Percentiles rank a stretch among this genome's conserved stretches.
Conservation (phyloP, 2,797 vertebrate species). For the Cyprinodon diabolis region DNA sequence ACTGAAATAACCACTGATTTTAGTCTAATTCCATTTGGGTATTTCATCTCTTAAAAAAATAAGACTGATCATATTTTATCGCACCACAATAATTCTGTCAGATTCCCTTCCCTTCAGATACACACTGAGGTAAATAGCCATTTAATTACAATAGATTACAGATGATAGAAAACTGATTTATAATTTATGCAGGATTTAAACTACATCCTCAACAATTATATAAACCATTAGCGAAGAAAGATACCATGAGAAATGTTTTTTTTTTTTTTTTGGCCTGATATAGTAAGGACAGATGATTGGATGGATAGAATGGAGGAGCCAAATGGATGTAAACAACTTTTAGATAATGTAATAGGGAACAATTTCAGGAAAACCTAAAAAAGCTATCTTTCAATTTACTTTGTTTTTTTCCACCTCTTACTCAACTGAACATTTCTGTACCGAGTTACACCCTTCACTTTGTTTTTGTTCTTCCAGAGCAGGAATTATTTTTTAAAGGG, state of each 20-base stretch:
- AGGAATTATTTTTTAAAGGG: conserved; percentile 48
- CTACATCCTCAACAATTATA: neutral
- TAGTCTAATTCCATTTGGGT: too few species aligned
- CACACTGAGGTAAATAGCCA: too few species aligned
- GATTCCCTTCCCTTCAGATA: too few species aligned
- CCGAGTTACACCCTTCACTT: neutral
- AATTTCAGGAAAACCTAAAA: neutral
- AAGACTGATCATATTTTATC: too few species aligned
- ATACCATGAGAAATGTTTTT: neutral
- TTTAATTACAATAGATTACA: too few species aligned
- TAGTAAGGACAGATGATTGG: too few species aligned
- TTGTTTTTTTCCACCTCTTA: neutral
- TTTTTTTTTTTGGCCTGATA: too few species aligned
- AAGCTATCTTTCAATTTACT: neutral
- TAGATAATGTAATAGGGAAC: neutral
- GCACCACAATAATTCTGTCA: too few species aligned
- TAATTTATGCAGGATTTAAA: neutral
- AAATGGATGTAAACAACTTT: neutral
- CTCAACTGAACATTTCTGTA: neutral
- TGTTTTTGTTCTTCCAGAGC: neutral
- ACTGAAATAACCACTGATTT: too few species aligned
- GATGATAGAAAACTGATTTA: too few species aligned
- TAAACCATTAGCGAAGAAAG: neutral
- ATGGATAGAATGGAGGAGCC: neutral
- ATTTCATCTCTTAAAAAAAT: too few species aligned